Evolutionary conservation across 2,888 invertebrate genomes (phyloP).

Genomic region (Mycalesis mineus): DNA sequence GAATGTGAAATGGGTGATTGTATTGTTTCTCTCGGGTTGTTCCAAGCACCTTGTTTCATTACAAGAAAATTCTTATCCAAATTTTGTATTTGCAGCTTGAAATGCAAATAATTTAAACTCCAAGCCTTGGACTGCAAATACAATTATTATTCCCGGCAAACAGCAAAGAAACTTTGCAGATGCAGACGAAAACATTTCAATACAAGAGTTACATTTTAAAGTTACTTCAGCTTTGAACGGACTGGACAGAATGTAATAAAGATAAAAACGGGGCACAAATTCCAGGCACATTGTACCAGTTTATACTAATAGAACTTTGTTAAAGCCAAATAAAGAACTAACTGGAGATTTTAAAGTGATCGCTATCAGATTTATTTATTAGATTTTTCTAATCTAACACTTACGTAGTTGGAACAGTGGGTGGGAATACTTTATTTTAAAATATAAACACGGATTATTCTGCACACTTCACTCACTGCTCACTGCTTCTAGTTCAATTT

Average conservation of each 20-base stretch:
- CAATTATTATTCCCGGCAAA: slow-evolving; percentile 5
- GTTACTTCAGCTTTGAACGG: background rate
- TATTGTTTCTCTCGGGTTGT: no score
- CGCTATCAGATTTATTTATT: no score
- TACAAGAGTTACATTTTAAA: slow-evolving; percentile 2
- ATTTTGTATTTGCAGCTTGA: background rate
- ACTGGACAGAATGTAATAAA: slow-evolving; percentile 10
- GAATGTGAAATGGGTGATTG: no score
- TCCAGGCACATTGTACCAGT: background rate
- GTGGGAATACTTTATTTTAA: no score
- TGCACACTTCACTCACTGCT: no score
- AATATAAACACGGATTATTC: no score
- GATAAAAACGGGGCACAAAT: slow-evolving; percentile 2
- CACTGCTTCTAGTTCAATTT: no score
- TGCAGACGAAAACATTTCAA: slow-evolving; percentile 5
- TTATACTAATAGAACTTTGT: background rate
- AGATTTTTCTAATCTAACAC: no score
- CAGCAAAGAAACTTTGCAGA: slow-evolving; percentile 3
- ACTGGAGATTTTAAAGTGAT: no score
- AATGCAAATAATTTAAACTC: slow-evolving; percentile 9
- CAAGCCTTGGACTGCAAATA: background rate
- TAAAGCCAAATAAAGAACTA: background rate
- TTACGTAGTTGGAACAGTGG: no score
- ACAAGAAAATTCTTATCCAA: background rate
- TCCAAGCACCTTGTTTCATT: background rate